Evolutionary conservation across 2,113 vertebrate genomes (phyloP).

Genomic region (Apistogramma diplotaenia): DNA sequence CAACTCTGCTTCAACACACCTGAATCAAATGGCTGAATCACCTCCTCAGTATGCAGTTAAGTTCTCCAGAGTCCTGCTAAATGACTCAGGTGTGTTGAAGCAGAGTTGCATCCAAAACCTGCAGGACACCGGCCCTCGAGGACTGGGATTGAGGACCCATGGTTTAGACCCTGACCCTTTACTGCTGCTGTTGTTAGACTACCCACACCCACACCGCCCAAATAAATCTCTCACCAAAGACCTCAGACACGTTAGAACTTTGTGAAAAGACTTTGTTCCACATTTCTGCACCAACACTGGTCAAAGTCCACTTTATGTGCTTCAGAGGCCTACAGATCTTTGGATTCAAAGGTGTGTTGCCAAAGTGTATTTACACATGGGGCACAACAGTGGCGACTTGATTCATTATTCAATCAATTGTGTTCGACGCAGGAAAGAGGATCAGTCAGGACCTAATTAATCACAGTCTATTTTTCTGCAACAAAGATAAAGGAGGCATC

Average conservation of each 20-base stretch:
- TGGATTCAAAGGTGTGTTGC: neutral
- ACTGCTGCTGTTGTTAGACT: neutral
- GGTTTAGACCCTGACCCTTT: no score
- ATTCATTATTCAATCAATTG: conserved; percentile 1
- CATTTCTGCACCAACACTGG: neutral
- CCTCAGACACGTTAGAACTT: neutral
- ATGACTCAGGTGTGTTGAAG: no score
- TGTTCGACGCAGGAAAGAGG: neutral
- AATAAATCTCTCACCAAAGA: neutral
- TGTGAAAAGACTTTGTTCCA: neutral
- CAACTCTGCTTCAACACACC: no score
- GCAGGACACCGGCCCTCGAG: no score
- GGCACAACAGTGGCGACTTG: neutral
- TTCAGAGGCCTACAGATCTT: neutral
- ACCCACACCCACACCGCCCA: neutral
- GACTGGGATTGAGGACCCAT: no score
- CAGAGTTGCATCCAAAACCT: no score
- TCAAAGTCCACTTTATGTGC: neutral
- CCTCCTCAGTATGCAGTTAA: no score
- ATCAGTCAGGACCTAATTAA: neutral
- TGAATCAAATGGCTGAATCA: no score
- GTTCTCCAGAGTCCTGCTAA: no score
- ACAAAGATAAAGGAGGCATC: neutral
- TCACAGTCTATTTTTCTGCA: neutral
- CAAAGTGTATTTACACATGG: neutral